A percentile compares a stretch with the other conserved stretches of the same genome.
Evolutionary conservation across 1,140 invertebrate genomes (phyloP).

Genomic region (Megathymus violae): DNA sequence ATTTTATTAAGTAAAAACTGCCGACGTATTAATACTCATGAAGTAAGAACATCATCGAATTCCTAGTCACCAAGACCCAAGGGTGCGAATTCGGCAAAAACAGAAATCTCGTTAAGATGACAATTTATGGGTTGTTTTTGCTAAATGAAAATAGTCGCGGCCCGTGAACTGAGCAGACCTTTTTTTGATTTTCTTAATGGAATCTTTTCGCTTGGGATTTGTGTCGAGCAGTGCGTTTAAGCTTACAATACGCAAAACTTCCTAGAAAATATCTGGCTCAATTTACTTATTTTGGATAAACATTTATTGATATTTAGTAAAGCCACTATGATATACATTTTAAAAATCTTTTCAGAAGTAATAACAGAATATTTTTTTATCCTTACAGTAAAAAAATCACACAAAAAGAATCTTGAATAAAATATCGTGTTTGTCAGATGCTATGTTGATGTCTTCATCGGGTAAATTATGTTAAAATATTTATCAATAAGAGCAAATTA

Average conservation of each 20-base stretch:
- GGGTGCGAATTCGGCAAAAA: conserved; percentile 79
- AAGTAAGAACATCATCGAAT: conserved; percentile 43
- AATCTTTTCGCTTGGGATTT: conserved; percentile 81
- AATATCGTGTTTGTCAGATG: too few relatives aligned
- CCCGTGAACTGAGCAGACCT: conserved; percentile 77
- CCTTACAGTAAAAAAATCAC: too few relatives aligned
- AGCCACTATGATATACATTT: neutral
- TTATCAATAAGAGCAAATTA: too few relatives aligned
- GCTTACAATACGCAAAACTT: conserved; percentile 59
- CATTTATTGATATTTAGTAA: neutral
- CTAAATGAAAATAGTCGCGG: conserved; percentile 83
- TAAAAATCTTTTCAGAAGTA: too few relatives aligned
- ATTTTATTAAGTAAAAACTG: conserved; percentile 14
- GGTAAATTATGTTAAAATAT: too few relatives aligned
- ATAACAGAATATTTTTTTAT: too few relatives aligned
- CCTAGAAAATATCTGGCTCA: conserved; percentile 50
- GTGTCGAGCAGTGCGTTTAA: conserved; percentile 72
- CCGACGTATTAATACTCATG: conserved; percentile 38
- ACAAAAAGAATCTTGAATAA: too few relatives aligned
- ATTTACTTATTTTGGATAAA: conserved; percentile 37
- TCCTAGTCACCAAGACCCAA: conserved; percentile 55
- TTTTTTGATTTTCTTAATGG: conserved; percentile 84
- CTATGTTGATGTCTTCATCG: too few relatives aligned
- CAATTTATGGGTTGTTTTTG: conserved; percentile 84
- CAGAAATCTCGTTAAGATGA: conserved; percentile 83